Base-by-base conservation (phyloP, 2,888 invertebrate genomes). In the Helobdella robusta region DNA sequence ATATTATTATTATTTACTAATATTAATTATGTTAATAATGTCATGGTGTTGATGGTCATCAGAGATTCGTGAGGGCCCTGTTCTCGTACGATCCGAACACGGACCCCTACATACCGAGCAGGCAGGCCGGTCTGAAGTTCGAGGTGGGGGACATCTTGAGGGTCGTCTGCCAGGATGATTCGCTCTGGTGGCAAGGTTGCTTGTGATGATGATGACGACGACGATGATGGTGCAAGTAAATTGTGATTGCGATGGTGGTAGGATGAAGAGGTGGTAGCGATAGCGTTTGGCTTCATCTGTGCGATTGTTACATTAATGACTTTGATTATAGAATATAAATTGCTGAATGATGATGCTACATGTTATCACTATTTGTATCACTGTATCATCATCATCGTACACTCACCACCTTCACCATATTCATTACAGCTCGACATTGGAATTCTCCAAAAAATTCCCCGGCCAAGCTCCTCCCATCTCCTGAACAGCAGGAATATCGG, bases 51-150 rank as follows among this genome's bases (percentile, higher is more conserved):
- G n/a, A n/a, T n/a, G n/a, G n/a, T n/a, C n/a, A n/a, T 30, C 85
- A 98, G 97, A 95, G 95, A 81, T 98, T 94, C 83, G 95, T 97
- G 74, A 86, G 94, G 80, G 92, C 95, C 70, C 91, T 94, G 82
- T 97, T 97, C 82, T 92, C 94, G 82, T 98, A 97, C 82, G 92
- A 94, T 83, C 95, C 97, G 52, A 82, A 90, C 76, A 93, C 95
- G 81, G 98, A 99, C 81, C 93, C 93, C 79, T 84, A 98, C 76
- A 98, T 97, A 81, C 98, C 98, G 28, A 98, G 98, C 81, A 89
- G 94, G 73, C 97, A 98, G 83, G 98, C 97, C 70, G 98, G 98
- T 66, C 89, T 99, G 77, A 87, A 89, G 73, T 98, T 94, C 83
- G 89, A 86, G 80, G 90, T 89, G 73, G 98, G 98, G 73, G 95